These are phyloP conservation scores for Porites evermanni DNA, from an alignment of 92 coral and sea anemone genomes.

Conservation along the genomic window DNA sequence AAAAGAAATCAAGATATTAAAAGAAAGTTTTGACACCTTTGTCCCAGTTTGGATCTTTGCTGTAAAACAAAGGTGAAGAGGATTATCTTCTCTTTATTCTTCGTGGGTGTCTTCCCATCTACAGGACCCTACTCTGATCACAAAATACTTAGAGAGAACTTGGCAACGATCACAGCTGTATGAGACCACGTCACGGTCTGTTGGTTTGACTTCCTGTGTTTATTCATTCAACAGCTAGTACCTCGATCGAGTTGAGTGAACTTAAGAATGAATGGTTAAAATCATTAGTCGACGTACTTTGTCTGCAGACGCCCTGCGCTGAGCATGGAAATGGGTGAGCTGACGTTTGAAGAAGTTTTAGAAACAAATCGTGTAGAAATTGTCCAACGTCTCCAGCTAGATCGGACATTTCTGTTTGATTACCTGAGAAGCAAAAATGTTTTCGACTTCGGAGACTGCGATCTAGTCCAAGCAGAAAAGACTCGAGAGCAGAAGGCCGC, in stretches of 20 bases:
- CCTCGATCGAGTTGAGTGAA: too few relatives aligned
- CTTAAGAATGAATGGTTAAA: not conserved
- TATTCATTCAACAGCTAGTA: not conserved
- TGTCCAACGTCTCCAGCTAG: slow-evolving; percentile 74
- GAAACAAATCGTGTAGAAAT: slow-evolving; percentile 84
- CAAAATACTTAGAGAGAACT: not conserved
- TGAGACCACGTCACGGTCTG: not conserved
- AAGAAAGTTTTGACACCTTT: too few relatives aligned
- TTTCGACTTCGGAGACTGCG: slow-evolving; percentile 87
- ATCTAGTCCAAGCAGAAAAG: slow-evolving; percentile 72
- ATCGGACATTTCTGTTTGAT: slow-evolving; percentile 78
- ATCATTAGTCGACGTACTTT: not conserved
- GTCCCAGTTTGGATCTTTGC: too few relatives aligned
- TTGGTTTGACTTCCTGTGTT: slow-evolving; percentile 19
- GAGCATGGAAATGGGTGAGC: slow-evolving; percentile 55
- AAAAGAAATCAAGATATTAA: too few relatives aligned
- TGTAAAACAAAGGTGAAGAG: too few relatives aligned
- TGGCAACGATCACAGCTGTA: not conserved
- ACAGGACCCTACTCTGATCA: not conserved
- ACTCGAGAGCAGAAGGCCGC: slow-evolving; percentile 82
- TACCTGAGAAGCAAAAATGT: slow-evolving; percentile 79
- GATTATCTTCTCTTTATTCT: not conserved
- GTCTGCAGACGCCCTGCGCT: not conserved
- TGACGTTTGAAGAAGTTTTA: slow-evolving; percentile 63
- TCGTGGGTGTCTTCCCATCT: not conserved